Conservation (phyloP, 2,797 vertebrate species). For the Margarornis squamiger region DNA sequence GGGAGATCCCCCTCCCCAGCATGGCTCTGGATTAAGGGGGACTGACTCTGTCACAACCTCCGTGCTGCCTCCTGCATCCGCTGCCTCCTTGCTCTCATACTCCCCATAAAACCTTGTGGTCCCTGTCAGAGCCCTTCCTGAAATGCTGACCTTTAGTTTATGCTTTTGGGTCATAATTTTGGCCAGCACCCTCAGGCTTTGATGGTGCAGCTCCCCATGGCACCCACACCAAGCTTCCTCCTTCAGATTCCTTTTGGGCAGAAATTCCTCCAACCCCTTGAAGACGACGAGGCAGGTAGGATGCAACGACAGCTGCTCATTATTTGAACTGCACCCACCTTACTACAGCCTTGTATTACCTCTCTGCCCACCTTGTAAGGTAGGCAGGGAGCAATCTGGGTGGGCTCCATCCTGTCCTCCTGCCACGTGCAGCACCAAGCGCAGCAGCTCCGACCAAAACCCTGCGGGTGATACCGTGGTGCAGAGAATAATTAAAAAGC, state of each 20-base stretch:
- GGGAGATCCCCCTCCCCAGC: background rate
- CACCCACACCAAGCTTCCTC: background rate
- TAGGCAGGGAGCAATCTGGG: background rate
- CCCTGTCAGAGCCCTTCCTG: background rate
- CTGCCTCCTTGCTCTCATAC: background rate
- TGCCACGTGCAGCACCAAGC: background rate
- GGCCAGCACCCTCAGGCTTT: background rate
- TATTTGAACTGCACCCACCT: background rate
- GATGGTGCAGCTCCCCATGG: background rate
- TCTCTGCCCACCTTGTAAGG: background rate
- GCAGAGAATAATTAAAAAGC: slow-evolving; percentile 59
- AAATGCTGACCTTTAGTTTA: background rate
- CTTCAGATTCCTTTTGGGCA: background rate
- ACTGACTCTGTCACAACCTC: background rate
- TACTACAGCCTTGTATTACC: background rate
- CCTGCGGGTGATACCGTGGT: background rate
- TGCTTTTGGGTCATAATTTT: background rate
- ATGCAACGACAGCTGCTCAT: background rate
- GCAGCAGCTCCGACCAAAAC: background rate
- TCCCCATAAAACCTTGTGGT: background rate
- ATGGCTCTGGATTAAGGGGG: background rate
- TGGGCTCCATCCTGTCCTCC: background rate
- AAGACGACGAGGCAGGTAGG: background rate
- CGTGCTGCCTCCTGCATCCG: accelerated
- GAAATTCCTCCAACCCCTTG: background rate